A percentile compares a stretch with the other conserved stretches of the same genome.
Evolutionary conservation across 2,797 vertebrate genomes (phyloP).

Genomic region (Sciurus carolinensis): DNA sequence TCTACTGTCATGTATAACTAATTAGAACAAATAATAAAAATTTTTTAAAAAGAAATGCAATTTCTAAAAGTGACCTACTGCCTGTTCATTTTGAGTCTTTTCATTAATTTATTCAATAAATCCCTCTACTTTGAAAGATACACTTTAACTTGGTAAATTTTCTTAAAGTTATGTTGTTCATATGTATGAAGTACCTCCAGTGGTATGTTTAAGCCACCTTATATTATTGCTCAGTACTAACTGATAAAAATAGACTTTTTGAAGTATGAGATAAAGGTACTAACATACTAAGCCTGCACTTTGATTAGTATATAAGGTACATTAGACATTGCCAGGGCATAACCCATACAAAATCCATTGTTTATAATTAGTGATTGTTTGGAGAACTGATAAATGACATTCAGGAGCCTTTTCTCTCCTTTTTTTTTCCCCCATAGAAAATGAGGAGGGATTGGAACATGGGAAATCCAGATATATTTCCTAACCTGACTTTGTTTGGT

Average conservation of each 20-base stretch:
- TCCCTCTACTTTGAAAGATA: background rate
- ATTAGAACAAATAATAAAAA: too few relatives aligned
- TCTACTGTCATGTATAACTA: too few relatives aligned
- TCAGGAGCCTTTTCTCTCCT: background rate
- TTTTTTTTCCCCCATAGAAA: background rate
- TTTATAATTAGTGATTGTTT: constrained; percentile 28
- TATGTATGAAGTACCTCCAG: background rate
- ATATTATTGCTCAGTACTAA: background rate
- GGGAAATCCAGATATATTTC: background rate
- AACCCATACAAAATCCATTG: background rate
- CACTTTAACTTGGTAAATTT: constrained; percentile 52
- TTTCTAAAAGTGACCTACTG: background rate
- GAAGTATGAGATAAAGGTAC: background rate
- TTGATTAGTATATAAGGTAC: background rate
- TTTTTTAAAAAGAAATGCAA: background rate
- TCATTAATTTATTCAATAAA: constrained; percentile 18
- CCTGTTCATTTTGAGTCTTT: background rate
- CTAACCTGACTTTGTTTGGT: constrained; percentile 7
- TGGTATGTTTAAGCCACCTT: background rate
- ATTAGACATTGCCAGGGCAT: background rate
- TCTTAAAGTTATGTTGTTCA: constrained; percentile 51
- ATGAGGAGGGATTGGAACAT: background rate
- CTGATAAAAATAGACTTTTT: background rate
- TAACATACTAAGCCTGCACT: background rate
- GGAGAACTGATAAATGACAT: background rate